Base-by-base conservation (phyloP, 2,113 vertebrate species). In the Nerophis lumbriciformis region DNA sequence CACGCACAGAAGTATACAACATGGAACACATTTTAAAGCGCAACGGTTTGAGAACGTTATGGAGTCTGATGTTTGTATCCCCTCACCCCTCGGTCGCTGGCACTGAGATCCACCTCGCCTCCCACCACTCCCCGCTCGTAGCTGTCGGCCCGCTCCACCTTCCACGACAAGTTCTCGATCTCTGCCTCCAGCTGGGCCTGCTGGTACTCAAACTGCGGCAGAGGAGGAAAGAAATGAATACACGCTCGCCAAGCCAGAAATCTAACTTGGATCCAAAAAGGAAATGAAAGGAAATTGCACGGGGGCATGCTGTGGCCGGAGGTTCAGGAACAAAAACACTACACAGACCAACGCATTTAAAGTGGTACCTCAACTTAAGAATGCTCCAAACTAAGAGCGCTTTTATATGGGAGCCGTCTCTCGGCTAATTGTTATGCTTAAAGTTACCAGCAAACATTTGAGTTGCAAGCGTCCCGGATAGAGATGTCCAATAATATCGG, bases 131-230 rank as follows among this genome's bases (percentile, higher is more conserved):
- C 96, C 90, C 95, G 91, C 82, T 99, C 97, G 35, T 99, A 98
- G 90, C 87, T 95, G 91, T 99, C 97, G 1, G 95, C 97, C 76
- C 96, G 89, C 70, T 99, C 97, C 85, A 99, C 97, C 79, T 99
- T 99, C 97, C 97, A 99, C 0, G 97, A 98, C 72, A 99, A 87
- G 86, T 99, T 99, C 83, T 99, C 97, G 19, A 99, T 99, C 90
- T 99, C 97, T 5, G 97, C 97, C 83, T 99, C 97, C 80, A 99
- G 88, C 86, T 99, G 97, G 19, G 97, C 97, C 87, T 99, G 97
- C 86, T 99, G 97, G 86, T 99, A 99, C 84, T 99, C 97, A 89
- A 99, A 99, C 96, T 97, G 81, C 54, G 85, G 60, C 45, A 13
- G 36, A 59, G 58, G 14, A 51, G 10, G 14, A 6, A 50, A 6